Percentiles rank a stretch among this genome's conserved stretches.
phyloP scores from a whole-genome alignment of 2,888 invertebrate genomes.

The Epinotia demarniana region DNA sequence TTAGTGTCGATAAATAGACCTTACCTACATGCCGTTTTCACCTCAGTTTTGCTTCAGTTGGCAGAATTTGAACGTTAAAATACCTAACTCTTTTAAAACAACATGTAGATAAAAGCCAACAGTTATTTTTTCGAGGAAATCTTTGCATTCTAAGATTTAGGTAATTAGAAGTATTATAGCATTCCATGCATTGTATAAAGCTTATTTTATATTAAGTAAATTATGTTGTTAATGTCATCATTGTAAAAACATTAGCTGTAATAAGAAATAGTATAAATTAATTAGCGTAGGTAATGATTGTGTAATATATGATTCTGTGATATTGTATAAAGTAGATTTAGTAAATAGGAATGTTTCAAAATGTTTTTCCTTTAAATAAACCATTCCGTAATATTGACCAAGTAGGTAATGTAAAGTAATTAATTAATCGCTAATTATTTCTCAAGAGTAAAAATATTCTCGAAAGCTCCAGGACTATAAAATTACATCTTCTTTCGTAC shows the following conservation, averaged over 20 bases:
- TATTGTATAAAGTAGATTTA: constrained; percentile 61
- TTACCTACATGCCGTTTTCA: not conserved
- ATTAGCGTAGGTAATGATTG: constrained; percentile 30
- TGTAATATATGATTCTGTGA: constrained; percentile 69
- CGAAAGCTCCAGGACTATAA: not conserved
- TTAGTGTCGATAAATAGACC: not conserved
- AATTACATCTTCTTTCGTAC: not conserved
- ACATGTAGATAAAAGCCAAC: not conserved
- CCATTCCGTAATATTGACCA: constrained; percentile 31
- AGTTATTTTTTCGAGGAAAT: not conserved
- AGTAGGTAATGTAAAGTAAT: constrained; percentile 21
- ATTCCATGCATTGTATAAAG: not conserved
- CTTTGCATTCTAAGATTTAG: not conserved
- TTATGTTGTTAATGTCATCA: constrained; percentile 27
- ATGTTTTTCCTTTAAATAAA: constrained; percentile 2
- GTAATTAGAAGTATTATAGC: not conserved
- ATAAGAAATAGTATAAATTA: constrained; percentile 22
- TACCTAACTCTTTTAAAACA: not conserved
- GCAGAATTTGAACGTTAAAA: not conserved
- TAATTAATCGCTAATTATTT: not conserved
- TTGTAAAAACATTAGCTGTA: constrained; percentile 26
- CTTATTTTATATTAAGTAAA: constrained; percentile 24
- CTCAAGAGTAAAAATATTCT: not conserved
- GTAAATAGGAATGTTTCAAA: constrained; percentile 26
- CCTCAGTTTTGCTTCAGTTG: not conserved